A percentile compares a stretch with the other conserved stretches of the same genome.
phyloP scores from a whole-genome alignment of 2,113 vertebrate genomes.

The Sphyrna mokarran region DNA sequence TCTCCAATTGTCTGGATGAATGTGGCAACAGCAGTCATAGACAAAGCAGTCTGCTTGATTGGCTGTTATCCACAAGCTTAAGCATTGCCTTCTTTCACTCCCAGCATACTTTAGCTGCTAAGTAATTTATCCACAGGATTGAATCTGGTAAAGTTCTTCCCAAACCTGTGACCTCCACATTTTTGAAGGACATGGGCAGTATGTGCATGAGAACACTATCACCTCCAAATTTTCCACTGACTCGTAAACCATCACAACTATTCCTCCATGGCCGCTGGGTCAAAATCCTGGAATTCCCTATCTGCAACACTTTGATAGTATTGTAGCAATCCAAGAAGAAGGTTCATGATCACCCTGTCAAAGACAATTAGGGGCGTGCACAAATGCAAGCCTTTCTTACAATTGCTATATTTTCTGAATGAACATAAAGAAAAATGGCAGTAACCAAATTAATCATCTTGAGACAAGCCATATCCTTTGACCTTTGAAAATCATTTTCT shows the following conservation, averaged over 20 bases:
- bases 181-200: too few species aligned
- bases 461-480: neutral
- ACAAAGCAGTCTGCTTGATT: neutral
- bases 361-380: neutral
- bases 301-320: too few species aligned
- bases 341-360: neutral
- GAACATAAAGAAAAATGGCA: neutral
- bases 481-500: neutral
- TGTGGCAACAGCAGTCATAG: neutral
- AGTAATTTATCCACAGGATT: neutral
- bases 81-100: neutral
- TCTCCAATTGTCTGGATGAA: neutral
- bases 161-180: neutral
- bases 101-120: neutral
- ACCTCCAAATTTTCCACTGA: neutral
- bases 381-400: neutral
- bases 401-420: neutral
- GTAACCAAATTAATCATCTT: neutral
- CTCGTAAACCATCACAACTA: neutral
- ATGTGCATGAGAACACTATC: too few species aligned
- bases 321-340: neutral
- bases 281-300: neutral
- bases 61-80: neutral
- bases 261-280: neutral
- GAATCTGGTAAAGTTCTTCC: neutral